Conservation (phyloP, 53 echinoderm and acorn worm species). For the Patiria pectinifera region DNA sequence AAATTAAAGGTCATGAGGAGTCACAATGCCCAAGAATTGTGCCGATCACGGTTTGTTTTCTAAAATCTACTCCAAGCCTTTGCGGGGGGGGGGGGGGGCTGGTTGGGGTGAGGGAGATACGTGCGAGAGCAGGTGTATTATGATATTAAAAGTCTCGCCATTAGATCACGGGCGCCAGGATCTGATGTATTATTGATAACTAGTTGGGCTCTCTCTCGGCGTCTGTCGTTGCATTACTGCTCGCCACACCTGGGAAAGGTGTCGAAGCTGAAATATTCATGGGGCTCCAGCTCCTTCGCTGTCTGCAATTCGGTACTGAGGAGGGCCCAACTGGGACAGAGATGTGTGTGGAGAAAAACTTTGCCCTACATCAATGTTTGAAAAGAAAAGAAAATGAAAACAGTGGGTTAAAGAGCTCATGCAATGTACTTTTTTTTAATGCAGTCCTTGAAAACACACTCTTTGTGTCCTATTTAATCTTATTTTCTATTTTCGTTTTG, state of each 20-base stretch:
- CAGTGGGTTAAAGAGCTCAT: no score
- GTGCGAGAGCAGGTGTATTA: conserved; percentile 45
- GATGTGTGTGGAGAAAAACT: background rate
- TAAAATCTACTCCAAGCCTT: background rate
- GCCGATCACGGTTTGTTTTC: background rate
- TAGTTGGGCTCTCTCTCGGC: background rate
- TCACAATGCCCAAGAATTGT: background rate
- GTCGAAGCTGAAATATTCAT: conserved; percentile 28
- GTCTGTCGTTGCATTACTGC: background rate
- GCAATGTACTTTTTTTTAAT: no score
- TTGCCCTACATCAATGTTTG: background rate
- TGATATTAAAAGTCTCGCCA: conserved; percentile 30
- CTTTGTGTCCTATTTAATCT: no score
- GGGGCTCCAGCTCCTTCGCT: background rate
- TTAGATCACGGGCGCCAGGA: conserved; percentile 10
- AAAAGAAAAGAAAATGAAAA: background rate
- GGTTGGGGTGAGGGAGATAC: background rate
- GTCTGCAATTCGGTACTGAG: background rate
- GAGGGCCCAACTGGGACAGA: background rate
- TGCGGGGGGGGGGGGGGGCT: no score
- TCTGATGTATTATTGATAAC: conserved; percentile 53
- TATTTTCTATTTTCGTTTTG: no score
- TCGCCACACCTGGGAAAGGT: conserved; percentile 18
- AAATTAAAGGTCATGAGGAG: no score
- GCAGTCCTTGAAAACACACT: no score